phyloP scores from a whole-genome alignment of 2,797 vertebrate genomes.

The Anabacerthia variegaticeps region DNA sequence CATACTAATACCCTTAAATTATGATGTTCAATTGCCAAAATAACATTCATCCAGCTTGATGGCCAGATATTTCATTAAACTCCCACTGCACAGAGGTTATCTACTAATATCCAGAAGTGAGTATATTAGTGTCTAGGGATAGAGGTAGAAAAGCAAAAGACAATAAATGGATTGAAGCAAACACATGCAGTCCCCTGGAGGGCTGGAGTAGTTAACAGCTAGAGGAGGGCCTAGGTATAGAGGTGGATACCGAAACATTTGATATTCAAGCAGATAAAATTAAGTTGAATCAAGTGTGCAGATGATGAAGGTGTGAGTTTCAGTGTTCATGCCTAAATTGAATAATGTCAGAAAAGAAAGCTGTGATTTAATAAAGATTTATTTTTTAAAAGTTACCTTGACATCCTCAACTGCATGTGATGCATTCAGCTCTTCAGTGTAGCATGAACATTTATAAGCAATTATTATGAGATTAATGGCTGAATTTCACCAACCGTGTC shows the following conservation, averaged over 20 bases:
- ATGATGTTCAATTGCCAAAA: conserved; percentile 46
- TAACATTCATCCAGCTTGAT: conserved; percentile 17
- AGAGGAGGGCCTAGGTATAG: conserved; percentile 14
- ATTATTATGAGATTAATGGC: conserved; percentile 68
- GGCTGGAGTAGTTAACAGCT: conserved; percentile 32
- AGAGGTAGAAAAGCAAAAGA: conserved; percentile 40
- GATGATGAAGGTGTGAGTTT: conserved; percentile 34
- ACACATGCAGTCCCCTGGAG: conserved; percentile 26
- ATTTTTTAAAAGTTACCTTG: conserved; percentile 50
- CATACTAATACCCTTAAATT: conserved; percentile 1
- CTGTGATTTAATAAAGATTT: conserved; percentile 52
- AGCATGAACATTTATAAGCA: conserved; percentile 61
- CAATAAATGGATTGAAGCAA: conserved; percentile 58
- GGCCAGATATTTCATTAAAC: conserved; percentile 55
- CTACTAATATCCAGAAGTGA: conserved; percentile 47
- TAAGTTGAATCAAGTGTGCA: conserved; percentile 40
- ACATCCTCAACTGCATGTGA: conserved; percentile 15
- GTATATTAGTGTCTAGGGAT: conserved; percentile 30
- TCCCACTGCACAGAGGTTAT: conserved; percentile 28
- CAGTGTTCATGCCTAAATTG: conserved; percentile 7
- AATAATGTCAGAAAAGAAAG: conserved; percentile 48
- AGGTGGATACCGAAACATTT: conserved; percentile 35
- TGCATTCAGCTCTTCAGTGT: conserved; percentile 54
- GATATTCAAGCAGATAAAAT: conserved; percentile 46
- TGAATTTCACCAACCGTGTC: conserved; percentile 54